phyloP scores from a whole-genome alignment of 2,888 invertebrate species.

The Nebria salina region DNA sequence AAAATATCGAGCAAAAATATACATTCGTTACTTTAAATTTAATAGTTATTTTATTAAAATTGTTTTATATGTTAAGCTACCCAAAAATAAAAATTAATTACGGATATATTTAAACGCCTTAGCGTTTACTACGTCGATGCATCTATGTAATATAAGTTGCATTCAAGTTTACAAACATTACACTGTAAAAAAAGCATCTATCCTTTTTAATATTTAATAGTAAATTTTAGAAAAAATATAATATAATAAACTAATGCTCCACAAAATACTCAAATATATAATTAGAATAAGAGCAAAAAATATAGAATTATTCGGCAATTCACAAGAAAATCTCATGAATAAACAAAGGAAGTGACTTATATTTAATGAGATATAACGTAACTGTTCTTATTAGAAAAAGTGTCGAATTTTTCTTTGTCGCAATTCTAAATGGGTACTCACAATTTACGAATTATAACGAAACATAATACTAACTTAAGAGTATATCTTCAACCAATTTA shows the following conservation, averaged over 20 bases:
- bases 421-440: background rate
- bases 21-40: background rate
- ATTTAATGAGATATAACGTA: background rate
- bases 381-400: background rate
- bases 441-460: background rate
- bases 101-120: background rate
- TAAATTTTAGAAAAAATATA: too few relatives aligned
- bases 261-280: too few relatives aligned
- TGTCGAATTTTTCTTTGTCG: background rate
- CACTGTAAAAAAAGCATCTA: too few relatives aligned
- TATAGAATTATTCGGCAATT: background rate
- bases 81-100: background rate
- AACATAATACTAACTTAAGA: background rate
- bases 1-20: background rate
- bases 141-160: background rate
- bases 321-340: background rate
- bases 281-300: too few relatives aligned
- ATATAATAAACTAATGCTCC: too few relatives aligned
- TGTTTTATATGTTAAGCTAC: too few relatives aligned
- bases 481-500: too few relatives aligned
- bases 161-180: background rate
- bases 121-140: background rate
- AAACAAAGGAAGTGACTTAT: background rate
- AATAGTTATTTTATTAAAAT: background rate
- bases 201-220: too few relatives aligned